Base-by-base conservation (phyloP, 2,888 invertebrate genomes). In the Bellardia bayeri region DNA sequence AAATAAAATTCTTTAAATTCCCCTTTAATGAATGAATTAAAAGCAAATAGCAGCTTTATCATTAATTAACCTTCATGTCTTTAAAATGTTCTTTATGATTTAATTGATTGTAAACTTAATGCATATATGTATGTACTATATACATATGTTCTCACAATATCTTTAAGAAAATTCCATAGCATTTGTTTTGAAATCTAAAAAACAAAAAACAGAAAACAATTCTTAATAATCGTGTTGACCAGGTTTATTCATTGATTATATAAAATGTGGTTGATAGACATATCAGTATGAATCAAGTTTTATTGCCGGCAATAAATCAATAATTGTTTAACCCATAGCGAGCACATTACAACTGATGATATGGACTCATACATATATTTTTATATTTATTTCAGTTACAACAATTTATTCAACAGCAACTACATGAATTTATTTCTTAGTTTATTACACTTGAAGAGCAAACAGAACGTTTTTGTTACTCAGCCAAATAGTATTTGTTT, bases 221-320 rank as follows among this genome's bases (percentile, higher is more conserved):
- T 51, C 51, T 51, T 51, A n/a, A 6, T 13, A 51, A 6, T 23
- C 56, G 16, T 56, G 51, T 51, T 51, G 51, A 14, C 14, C 51
- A 51, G 11, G 11, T 51, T 51, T 51, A 51, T 51, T 51, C 51
- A 51, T 33, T 66, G 30, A 66, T 66, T 30, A 58, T 11, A 66
- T 45, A 40, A 42, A 56, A 6, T 66, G 3, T 51, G 64, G 1
- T 40, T 14, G 2, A n/a, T 45, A 45, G 11, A 0, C 3, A 3
- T 58, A 16, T 42, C 16, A 33, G 8, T 40, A 66, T 66, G 6
- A 56, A 78, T 68, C 16, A 45, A 78, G 14, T 45, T 33, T 68
- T 16, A 45, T 45, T 58, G 45, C 37, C 23, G 49, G 16, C 13
- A n/a, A 45, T 37, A 49, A 4, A 30, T 0, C 33, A 63, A 33